Evolutionary conservation across 2,113 vertebrate genomes (phyloP).

Genomic region (Saccopteryx bilineata): DNA sequence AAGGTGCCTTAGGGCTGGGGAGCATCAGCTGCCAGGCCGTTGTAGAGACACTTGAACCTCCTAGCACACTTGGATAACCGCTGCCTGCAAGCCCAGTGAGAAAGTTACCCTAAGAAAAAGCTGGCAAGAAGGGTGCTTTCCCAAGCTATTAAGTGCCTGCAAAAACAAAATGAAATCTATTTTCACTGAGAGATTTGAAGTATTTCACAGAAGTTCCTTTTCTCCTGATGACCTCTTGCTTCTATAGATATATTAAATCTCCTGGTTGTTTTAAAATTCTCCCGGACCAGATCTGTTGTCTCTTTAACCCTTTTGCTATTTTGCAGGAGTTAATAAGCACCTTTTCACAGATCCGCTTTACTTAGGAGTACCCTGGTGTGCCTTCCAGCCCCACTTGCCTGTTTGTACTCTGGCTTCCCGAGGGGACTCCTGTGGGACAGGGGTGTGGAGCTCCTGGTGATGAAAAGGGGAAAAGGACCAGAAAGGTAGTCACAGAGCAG

Average conservation of each 20-base stretch:
- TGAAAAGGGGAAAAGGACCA: background rate
- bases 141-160: background rate
- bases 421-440: background rate
- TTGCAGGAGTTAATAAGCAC: background rate
- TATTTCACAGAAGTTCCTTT: background rate
- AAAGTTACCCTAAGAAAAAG: background rate
- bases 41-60: background rate
- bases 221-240: background rate
- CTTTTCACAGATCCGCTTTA: background rate
- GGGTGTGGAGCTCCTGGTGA: background rate
- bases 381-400: background rate
- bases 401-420: background rate
- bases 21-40: background rate
- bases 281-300: background rate
- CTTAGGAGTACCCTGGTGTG: background rate
- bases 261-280: conserved; percentile 35
- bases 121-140: background rate
- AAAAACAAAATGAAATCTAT: background rate
- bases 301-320: background rate
- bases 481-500: background rate
- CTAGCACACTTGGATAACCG: background rate
- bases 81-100: background rate
- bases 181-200: background rate
- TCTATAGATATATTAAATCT: background rate
- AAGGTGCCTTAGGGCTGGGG: background rate